Evolutionary conservation across 2,113 vertebrate species (phyloP).

Genomic region (Cyanoliseus patagonus): DNA sequence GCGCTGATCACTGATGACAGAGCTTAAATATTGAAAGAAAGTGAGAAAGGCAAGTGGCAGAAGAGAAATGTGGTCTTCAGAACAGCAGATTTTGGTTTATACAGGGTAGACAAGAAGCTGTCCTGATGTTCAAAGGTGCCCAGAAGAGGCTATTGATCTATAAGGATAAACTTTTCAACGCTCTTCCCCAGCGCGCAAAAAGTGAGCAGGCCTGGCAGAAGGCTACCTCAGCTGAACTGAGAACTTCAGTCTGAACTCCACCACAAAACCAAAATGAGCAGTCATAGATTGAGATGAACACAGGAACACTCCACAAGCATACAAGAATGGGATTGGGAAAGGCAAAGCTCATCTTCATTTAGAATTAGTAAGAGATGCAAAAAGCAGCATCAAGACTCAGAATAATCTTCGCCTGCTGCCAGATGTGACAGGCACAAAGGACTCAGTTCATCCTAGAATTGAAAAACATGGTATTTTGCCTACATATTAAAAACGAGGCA

Average conservation of each 20-base stretch:
- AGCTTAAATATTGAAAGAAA: neutral
- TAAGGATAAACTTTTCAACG: neutral
- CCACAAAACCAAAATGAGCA: neutral
- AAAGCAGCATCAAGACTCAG: neutral
- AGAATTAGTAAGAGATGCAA: neutral
- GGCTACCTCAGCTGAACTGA: neutral
- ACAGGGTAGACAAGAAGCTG: neutral
- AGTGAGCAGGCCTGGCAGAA: neutral
- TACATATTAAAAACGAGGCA: neutral
- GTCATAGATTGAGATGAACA: neutral
- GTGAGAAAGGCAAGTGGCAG: neutral
- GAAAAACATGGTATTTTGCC: neutral
- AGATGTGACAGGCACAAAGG: neutral
- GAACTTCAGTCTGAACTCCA: rapidly evolving
- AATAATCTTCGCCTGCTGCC: neutral
- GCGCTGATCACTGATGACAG: neutral
- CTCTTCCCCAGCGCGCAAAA: neutral
- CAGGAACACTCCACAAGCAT: neutral
- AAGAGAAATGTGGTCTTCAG: neutral
- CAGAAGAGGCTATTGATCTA: neutral
- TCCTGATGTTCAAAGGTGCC: neutral
- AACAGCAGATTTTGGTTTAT: neutral
- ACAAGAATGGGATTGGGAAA: neutral
- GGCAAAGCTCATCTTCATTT: neutral
- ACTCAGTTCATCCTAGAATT: neutral